Evolutionary conservation across 2,888 invertebrate genomes (phyloP).

Genomic region (Hydrotaea diabolus): DNA sequence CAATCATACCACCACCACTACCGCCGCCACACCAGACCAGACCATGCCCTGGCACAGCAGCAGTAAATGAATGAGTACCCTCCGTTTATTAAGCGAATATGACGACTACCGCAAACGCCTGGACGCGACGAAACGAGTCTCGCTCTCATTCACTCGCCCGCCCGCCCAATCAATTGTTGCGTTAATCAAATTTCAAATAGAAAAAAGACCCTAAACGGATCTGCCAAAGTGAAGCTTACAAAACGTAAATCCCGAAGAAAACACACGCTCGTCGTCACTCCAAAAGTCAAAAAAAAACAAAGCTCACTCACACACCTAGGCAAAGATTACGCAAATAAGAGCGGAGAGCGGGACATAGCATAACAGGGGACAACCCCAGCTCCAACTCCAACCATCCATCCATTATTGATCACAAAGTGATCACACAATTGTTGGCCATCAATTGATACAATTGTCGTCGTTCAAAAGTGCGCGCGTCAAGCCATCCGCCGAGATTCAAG

Average conservation of each 20-base stretch:
- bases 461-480: conserved; percentile 47
- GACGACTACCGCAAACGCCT: conserved; percentile 1
- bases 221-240: conserved; percentile 62
- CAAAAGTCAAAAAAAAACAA: conserved; percentile 8
- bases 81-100: neutral
- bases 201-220: conserved; percentile 73
- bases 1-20: conserved; percentile 73
- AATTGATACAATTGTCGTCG: conserved; percentile 77
- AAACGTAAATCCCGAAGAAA: conserved; percentile 44
- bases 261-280: conserved; percentile 10
- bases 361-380: neutral
- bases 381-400: conserved; percentile 69
- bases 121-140: conserved; percentile 7
- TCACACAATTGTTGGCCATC: conserved; percentile 71
- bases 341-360: conserved; percentile 47
- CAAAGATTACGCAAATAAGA: conserved; percentile 76
- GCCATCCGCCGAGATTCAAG: conserved; percentile 34
- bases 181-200: conserved; percentile 52
- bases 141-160: conserved; percentile 26
- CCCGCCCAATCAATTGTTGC: conserved; percentile 45
- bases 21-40: too few relatives aligned
- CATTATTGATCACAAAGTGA: conserved; percentile 71
- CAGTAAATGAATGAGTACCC: conserved; percentile 50
- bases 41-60: neutral
- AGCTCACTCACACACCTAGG: conserved; percentile 36